phyloP scores from a whole-genome alignment of 2,797 vertebrate species.

The Halcyon leucocephala region DNA sequence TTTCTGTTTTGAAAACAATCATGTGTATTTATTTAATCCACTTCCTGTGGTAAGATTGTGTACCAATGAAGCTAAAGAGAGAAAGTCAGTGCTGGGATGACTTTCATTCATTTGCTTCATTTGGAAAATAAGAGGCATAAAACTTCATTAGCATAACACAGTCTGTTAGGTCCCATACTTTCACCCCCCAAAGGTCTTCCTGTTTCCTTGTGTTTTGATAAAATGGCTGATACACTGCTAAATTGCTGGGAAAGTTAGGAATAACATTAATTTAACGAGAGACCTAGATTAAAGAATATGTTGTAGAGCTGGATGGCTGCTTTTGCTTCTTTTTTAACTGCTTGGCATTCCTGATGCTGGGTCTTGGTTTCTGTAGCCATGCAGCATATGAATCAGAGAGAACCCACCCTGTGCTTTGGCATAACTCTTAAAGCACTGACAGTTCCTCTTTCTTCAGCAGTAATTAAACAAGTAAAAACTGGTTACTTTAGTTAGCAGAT shows the following conservation, averaged over 20 bases:
- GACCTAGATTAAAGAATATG: conserved; percentile 35
- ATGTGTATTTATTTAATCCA: not conserved
- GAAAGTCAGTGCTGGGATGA: not conserved
- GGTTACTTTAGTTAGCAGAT: conserved; percentile 61
- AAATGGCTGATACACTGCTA: not conserved
- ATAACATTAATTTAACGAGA: conserved; percentile 24
- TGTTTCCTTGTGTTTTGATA: conserved; percentile 35
- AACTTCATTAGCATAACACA: not conserved
- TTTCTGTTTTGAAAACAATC: not conserved
- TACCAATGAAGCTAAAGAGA: not conserved
- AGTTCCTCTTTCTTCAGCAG: conserved; percentile 56
- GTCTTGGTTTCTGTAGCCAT: conserved; percentile 72
- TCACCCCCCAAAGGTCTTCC: not conserved
- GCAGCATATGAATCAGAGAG: conserved; percentile 72
- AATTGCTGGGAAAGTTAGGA: conserved; percentile 48
- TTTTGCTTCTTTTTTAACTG: conserved; percentile 31
- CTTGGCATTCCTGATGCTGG: conserved; percentile 71
- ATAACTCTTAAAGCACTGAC: conserved; percentile 53
- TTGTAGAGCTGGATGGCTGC: conserved; percentile 13
- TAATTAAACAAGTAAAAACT: conserved; percentile 73
- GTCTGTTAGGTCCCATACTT: not conserved
- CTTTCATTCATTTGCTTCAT: not conserved
- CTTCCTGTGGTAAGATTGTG: not conserved
- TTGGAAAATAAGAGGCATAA: conserved; percentile 7
- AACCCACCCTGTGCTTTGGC: conserved; percentile 67